Conservation (phyloP, 2,113 vertebrate species). For the Lophochroa leadbeateri region DNA sequence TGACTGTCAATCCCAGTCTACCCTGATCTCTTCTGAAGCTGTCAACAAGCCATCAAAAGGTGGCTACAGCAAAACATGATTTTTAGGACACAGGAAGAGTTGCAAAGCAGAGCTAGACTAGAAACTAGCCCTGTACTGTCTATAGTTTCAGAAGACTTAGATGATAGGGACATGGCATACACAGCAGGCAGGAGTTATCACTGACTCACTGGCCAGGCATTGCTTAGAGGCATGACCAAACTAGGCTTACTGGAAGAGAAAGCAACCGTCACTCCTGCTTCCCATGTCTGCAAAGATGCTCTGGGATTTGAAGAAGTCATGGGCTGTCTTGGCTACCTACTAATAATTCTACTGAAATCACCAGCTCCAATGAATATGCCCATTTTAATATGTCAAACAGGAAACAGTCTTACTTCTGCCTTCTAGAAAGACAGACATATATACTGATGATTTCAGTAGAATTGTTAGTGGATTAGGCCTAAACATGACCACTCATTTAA, state of each 20-base stretch:
- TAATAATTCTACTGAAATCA: neutral
- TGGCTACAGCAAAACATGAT: neutral
- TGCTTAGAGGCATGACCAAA: neutral
- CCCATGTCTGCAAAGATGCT: neutral
- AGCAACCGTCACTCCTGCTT: neutral
- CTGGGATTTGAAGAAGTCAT: neutral
- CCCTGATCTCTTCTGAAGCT: neutral
- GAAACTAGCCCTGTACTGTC: neutral
- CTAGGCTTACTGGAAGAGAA: neutral
- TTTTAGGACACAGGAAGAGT: neutral
- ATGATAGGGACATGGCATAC: neutral
- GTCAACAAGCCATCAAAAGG: neutral
- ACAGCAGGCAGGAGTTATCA: neutral
- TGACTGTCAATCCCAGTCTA: neutral
- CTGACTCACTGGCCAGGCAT: neutral
- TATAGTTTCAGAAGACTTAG: neutral
- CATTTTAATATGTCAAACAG: neutral
- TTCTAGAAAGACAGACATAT: constrained; percentile 8
- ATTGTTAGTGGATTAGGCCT: neutral
- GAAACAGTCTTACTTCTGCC: neutral
- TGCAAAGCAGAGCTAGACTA: neutral
- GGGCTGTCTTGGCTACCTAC: neutral
- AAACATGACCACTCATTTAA: neutral
- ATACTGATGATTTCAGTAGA: neutral
- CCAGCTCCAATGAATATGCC: neutral